Evolutionary conservation across 1,140 invertebrate genomes (phyloP), one percentile per base, ranked within the genome.

Genomic region (Pseudomyrmex gracilis): DNA sequence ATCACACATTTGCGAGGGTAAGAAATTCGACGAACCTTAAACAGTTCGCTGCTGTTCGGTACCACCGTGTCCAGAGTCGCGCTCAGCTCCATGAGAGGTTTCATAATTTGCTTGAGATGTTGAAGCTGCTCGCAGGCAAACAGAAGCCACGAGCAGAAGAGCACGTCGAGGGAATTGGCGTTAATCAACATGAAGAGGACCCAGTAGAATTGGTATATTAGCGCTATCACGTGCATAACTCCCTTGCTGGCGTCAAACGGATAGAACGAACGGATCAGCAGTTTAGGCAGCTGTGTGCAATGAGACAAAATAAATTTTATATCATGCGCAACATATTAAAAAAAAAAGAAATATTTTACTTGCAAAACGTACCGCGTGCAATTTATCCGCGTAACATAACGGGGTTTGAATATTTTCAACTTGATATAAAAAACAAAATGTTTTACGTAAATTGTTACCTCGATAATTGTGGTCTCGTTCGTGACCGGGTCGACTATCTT

Each of bases 71-170:
- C 97, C 83, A 97, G 92, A 0, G 97, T 96, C 1, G 97, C 97
- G 17, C 97, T 97, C 0, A 98, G 94, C 88, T 98, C 97, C 96
- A 98, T 97, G 24, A 98, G 91, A 0, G 97, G 97, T 85, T 97
- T 97, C 96, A 98, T 96, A 58, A 98, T 98, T 61, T 97, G 96
- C 87, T 98, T 98, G 7, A 98, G 92, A 94, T 98, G 97, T 90
- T 97, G 96, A 12, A 98, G 92, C 89, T 98, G 97, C 88, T 98
- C 97, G 86, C 97, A 98, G 0, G 97, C 97, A 85, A 97, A 97
- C 47, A 98, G 96, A 57, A 98, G 89, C 96, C 97, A 97, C 1
- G 96, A 97, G 87, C 97, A 97, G 93, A 98, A 98, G 80, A 98
- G 93, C 0, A 97, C 95, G 89, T 98, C 97, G 60, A 97, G 89